Evolutionary conservation across 2,888 invertebrate species (phyloP).

Genomic region (Antheraea assamensis): DNA sequence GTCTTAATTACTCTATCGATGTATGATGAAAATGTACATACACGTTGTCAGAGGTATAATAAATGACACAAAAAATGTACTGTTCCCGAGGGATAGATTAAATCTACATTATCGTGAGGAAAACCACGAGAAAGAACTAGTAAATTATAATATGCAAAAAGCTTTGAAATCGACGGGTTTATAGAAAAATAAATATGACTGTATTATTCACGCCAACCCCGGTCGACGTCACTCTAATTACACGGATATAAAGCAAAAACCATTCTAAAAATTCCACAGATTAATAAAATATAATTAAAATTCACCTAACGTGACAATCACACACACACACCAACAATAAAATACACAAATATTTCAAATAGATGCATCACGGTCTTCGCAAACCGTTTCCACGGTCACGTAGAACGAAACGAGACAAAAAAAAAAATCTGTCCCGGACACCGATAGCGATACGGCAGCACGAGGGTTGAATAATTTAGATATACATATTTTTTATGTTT

Average conservation of each 20-base stretch:
- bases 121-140: too few species aligned
- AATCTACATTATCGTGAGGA: too few species aligned
- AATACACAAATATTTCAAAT: constrained; percentile 2
- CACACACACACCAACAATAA: neutral
- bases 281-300: constrained; percentile 12
- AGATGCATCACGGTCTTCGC: constrained; percentile 4
- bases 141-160: too few species aligned
- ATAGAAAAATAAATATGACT: neutral
- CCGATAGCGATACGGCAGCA: constrained; percentile 76
- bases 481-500: constrained; percentile 52
- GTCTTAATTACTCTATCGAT: too few species aligned
- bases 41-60: too few species aligned
- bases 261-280: neutral
- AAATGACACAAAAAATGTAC: too few species aligned
- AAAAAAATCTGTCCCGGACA: constrained; percentile 63
- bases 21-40: too few species aligned
- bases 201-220: neutral
- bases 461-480: constrained; percentile 76
- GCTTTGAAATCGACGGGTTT: too few species aligned
- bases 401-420: constrained; percentile 31
- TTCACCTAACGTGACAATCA: neutral
- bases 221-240: neutral
- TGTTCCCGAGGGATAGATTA: too few species aligned
- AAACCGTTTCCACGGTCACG: constrained; percentile 12
- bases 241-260: neutral